Evolutionary conservation across 2,888 invertebrate genomes (phyloP), one percentile per base, ranked within the genome.

Genomic region (Spisula solida): DNA sequence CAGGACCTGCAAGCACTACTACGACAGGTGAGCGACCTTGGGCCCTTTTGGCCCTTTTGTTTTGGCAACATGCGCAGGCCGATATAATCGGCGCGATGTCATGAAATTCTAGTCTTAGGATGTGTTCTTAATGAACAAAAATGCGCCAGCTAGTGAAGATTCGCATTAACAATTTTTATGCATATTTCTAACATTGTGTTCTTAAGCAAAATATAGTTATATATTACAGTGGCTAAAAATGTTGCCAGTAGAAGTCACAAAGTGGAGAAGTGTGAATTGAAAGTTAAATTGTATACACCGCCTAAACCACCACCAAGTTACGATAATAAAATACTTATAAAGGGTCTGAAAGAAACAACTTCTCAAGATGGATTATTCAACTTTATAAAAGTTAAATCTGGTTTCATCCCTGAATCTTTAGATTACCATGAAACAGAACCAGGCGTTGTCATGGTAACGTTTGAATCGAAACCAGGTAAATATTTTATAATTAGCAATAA

Each of bases 241-340:
- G 90, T 90, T 31, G 88, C 83, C 14, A 29, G 60, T 14, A 66
- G 85, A 80, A 12, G 41, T 16, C 90, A 90, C 56, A 34, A 8
- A 1, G 34, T 90, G 8, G 83, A 90, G 0, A 83, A 81, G 18
- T 5, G n/a, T 75, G 34, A 56, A 29, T 56, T 90, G 20, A 20
- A 41, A 20, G 86, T 85, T 31, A 56, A 78, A 8, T 48, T 90
- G 16, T 84, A 84, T 41, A 25, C 47, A 14, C 90, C 90, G 8
- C 90, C 88, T 14, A 75, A 82, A 66, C 90, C 90, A 12, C 75
- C 81, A 14, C 90, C 88, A 20, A 51, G 47, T 48, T 90, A 90
- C 34, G 55, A 70, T 25, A 56, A 91, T 60, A 87, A 87, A 60
- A 18, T 91, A 8, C 78, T 91, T 8, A 84, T 91, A 56, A 88